Conservation (phyloP, 2,113 vertebrate genomes). For the Phocoena phocoena region DNA sequence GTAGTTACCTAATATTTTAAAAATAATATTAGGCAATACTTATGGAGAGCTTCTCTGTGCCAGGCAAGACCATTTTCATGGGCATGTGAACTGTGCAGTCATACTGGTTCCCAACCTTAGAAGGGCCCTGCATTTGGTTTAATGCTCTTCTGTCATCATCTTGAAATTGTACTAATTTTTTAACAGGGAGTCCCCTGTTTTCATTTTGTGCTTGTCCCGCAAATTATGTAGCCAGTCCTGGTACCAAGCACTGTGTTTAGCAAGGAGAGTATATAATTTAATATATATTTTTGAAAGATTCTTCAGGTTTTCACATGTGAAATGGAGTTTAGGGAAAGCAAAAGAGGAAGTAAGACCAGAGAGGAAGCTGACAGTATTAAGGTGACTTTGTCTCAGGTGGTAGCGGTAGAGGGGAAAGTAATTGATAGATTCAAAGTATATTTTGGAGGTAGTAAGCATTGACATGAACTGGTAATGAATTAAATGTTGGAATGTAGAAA, state of each 20-base stretch:
- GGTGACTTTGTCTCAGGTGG: background rate
- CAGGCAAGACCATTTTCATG: background rate
- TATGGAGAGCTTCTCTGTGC: background rate
- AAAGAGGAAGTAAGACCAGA: background rate
- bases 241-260: background rate
- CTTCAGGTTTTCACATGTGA: background rate
- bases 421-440: background rate
- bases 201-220: background rate
- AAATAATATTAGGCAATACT: constrained; percentile 4
- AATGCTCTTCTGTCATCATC: background rate
- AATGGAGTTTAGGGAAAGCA: background rate
- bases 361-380: background rate
- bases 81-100: background rate
- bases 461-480: background rate
- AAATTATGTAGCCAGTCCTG: background rate
- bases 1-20: background rate
- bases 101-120: background rate
- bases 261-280: background rate
- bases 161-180: constrained; percentile 35
- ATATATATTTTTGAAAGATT: background rate
- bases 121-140: background rate
- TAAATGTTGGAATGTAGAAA: background rate
- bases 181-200: background rate
- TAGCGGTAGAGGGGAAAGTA: background rate
- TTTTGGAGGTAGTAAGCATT: background rate